Base-by-base conservation (phyloP, 1,140 invertebrate species). In the Papilio dardanus region DNA sequence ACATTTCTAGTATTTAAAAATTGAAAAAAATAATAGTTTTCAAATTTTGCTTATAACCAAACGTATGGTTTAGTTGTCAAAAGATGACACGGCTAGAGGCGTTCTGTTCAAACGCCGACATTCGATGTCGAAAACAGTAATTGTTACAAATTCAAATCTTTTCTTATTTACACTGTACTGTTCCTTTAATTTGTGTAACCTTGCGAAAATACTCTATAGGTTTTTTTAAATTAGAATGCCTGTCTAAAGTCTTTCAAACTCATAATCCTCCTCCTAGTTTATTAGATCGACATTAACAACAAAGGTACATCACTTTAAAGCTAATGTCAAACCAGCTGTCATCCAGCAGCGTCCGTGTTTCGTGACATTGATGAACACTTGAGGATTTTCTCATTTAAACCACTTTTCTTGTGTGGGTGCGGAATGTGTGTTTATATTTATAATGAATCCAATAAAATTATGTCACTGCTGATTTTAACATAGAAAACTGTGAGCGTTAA, bases 381-480 rank as follows among this genome's bases (percentile, higher is more conserved):
- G 19, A 30, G 37, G 67, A 74, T 74, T 46, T 74, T 77, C 65
- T 71, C 76, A 74, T 74, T 77, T 76, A 50, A 71, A 76, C 74
- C 40, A 76, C n/a, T 82, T 83, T 86, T 83, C 75, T 86, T 81
- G 80, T 88, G 81, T 85, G 79, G 76, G 81, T 85, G 84, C 81
- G 79, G 80, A 84, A 75, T 74, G 69, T 76, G 77, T 83, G 82
- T 85, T 84, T 88, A 86, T 88, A 88, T 85, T 87, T 87, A 89
- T 87, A 87, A 88, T 89, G 86, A 81, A 83, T 77, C 71, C 74
- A 66, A 79, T 77, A 79, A 84, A 86, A 88, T 84, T 86, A 88
- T 90, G 81, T 77, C 84, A 88, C 81, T 88, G 79, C 77, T 82
- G 77, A 80, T 77, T 85, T 80, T 74, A 79, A 76, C 81, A 78